Percentiles rank a stretch among this genome's conserved stretches.
Evolutionary conservation across 2,113 vertebrate genomes (phyloP).

Genomic region (Neofelis nebulosa): DNA sequence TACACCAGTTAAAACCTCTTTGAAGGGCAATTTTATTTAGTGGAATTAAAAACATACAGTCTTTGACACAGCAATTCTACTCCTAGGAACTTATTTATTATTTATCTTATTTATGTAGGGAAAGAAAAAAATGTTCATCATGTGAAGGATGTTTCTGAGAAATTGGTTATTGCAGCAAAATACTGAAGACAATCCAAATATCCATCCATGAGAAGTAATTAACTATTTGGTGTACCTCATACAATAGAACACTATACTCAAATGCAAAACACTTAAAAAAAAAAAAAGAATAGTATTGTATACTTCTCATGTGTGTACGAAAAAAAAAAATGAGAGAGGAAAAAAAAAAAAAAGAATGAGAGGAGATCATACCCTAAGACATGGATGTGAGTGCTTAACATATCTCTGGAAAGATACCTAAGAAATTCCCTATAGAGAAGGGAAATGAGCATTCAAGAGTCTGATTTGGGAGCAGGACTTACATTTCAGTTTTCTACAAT

Average conservation of each 20-base stretch:
- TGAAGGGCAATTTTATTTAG: constrained; percentile 13
- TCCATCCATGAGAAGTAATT: background rate
- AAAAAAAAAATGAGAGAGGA: background rate
- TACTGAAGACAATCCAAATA: background rate
- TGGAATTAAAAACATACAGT: background rate
- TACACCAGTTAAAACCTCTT: background rate
- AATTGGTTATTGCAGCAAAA: background rate
- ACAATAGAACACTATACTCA: background rate
- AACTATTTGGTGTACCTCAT: background rate
- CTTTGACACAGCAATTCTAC: background rate
- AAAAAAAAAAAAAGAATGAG: background rate
- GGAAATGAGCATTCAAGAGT: background rate
- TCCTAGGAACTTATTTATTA: background rate
- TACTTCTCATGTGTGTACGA: background rate
- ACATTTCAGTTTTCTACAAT: constrained; percentile 26
- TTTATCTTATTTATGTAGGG: constrained; percentile 10
- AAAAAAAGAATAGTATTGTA: background rate
- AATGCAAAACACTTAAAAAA: background rate
- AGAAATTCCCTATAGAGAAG: background rate
- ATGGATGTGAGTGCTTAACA: background rate
- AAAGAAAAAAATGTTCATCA: background rate
- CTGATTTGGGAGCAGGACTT: background rate
- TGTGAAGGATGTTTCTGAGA: constrained; percentile 3
- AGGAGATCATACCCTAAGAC: background rate
- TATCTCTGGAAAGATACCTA: constrained; percentile 14